A percentile compares a stretch with the other conserved stretches of the same genome.
These are phyloP conservation scores for Epinephelus cyanopodus DNA, from an alignment of 2,113 vertebrate species.

Conservation along the genomic window DNA sequence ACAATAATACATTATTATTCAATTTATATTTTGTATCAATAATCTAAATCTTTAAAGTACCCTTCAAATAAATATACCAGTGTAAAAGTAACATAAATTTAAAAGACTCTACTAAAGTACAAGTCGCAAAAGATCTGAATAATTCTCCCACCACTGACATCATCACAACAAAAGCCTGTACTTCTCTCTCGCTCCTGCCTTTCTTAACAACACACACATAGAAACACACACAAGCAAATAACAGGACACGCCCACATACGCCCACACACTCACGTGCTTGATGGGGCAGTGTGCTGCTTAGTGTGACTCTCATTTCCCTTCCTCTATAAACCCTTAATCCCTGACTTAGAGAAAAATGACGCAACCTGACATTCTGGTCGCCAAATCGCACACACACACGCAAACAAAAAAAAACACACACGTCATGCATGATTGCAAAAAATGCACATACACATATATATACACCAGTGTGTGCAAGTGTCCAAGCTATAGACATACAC, in stretches of 20 bases:
- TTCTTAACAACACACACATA: not conserved
- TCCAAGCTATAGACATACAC: not conserved
- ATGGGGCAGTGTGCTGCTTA: slow-evolving; percentile 53
- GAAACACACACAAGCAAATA: not conserved
- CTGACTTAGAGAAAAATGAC: slow-evolving; percentile 49
- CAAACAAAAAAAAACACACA: slow-evolving; percentile 10
- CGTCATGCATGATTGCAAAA: not conserved
- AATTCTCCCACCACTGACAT: no score
- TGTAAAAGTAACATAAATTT: no score
- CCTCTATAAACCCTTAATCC: slow-evolving; percentile 77
- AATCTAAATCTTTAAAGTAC: no score
- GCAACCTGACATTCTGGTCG: slow-evolving; percentile 61
- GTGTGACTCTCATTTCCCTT: slow-evolving; percentile 66
- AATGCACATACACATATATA: not conserved
- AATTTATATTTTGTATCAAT: no score
- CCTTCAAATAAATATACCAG: no score
- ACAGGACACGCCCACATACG: not conserved
- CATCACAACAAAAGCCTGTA: no score
- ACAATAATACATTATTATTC: no score
- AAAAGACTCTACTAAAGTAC: no score
- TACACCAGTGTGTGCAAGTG: not conserved
- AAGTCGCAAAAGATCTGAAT: no score
- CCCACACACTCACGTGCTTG: slow-evolving; percentile 42
- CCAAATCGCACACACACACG: slow-evolving; percentile 36
- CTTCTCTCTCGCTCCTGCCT: not conserved